These are phyloP conservation scores for Poeciliopsis turrubarensis DNA, from an alignment of 2,113 vertebrate species.

Conservation along the genomic window DNA sequence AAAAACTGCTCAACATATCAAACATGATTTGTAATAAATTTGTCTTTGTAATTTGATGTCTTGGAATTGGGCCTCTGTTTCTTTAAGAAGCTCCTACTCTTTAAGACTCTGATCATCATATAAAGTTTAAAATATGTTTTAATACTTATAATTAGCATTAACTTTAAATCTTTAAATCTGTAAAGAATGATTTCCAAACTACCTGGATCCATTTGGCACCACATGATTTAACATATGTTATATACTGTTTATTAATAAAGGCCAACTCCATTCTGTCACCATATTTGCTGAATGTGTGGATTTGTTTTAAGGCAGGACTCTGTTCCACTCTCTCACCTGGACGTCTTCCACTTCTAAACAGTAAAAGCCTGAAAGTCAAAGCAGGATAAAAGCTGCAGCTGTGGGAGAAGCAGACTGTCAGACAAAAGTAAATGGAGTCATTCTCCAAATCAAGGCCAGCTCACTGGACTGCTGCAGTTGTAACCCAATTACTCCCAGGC, in stretches of 20 bases:
- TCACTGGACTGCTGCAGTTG: conserved; percentile 50
- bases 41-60: too few relatives aligned
- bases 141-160: too few relatives aligned
- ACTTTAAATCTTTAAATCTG: too few relatives aligned
- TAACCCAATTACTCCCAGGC: conserved; percentile 67
- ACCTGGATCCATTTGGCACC: neutral
- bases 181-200: neutral
- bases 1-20: too few relatives aligned
- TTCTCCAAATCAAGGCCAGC: conserved; percentile 64
- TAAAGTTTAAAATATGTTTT: too few relatives aligned
- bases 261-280: neutral
- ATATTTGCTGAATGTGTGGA: conserved; percentile 22
- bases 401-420: conserved; percentile 55
- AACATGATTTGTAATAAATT: too few relatives aligned
- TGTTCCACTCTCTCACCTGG: conserved; percentile 50
- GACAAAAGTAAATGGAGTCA: conserved; percentile 62
- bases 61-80: too few relatives aligned
- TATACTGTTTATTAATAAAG: neutral
- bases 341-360: conserved; percentile 45
- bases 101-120: too few relatives aligned
- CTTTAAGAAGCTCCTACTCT: too few relatives aligned
- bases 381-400: conserved; percentile 59
- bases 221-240: neutral
- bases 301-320: conserved; percentile 9
- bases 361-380: conserved; percentile 42